phyloP scores from a whole-genome alignment of 2,113 vertebrate genomes.

The Caretta caretta region DNA sequence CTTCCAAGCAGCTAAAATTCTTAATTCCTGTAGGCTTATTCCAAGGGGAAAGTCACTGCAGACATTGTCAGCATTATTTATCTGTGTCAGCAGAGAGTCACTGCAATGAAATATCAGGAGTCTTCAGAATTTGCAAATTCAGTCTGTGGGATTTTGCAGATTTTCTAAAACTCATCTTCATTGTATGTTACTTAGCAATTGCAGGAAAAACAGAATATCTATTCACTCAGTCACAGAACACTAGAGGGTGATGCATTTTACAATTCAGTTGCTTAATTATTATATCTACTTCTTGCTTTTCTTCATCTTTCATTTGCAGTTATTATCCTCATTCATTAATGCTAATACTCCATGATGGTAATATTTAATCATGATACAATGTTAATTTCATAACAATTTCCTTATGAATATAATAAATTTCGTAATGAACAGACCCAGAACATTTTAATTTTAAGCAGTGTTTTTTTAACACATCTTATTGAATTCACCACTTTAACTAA shows the following conservation, averaged over 20 bases:
- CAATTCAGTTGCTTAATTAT: constrained; percentile 26
- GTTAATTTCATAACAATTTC: constrained; percentile 44
- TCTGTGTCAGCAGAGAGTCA: neutral
- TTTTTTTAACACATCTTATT: constrained; percentile 32
- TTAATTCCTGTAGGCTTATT: neutral
- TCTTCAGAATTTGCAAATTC: neutral
- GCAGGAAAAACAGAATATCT: neutral
- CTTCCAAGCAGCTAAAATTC: neutral
- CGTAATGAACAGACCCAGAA: constrained; percentile 16
- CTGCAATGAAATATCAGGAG: neutral
- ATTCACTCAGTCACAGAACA: constrained; percentile 10
- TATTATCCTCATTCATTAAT: constrained; percentile 41
- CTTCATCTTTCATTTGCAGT: neutral
- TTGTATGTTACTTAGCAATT: neutral
- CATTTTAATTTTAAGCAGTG: constrained; percentile 25
- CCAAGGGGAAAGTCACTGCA: neutral
- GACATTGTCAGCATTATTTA: neutral
- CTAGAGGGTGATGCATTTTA: constrained; percentile 5
- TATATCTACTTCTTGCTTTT: neutral
- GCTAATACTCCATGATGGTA: constrained; percentile 54
- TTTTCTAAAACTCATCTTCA: neutral
- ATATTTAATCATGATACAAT: neutral
- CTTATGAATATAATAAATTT: constrained; percentile 42
- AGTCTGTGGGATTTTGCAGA: neutral
- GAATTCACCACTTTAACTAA: constrained; percentile 46